A percentile compares a stretch with the other conserved stretches of the same genome.
phyloP scores from a whole-genome alignment of 2,113 vertebrate species.

The Crotophaga sulcirostris region DNA sequence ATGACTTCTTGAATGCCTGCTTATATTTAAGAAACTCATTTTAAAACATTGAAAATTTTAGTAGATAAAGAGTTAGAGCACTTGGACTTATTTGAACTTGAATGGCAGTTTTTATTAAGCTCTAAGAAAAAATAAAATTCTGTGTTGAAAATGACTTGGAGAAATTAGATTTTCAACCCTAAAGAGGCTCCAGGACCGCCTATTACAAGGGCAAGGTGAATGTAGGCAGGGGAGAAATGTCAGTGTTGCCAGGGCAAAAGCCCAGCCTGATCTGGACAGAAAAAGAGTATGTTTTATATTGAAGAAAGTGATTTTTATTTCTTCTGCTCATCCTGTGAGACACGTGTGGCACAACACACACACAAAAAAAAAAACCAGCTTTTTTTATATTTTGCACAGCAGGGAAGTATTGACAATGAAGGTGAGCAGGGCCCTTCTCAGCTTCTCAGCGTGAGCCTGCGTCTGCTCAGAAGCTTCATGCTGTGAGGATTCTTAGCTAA shows the following conservation, averaged over 20 bases:
- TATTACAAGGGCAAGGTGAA: background rate
- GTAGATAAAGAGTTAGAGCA: background rate
- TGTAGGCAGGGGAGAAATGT: background rate
- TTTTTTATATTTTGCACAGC: background rate
- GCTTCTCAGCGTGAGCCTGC: background rate
- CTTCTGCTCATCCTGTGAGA: background rate
- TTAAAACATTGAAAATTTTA: background rate
- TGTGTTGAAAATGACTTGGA: background rate
- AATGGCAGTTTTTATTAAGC: background rate
- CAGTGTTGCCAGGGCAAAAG: background rate
- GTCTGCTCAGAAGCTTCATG: rapidly evolving
- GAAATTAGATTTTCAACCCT: background rate
- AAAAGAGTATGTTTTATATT: background rate
- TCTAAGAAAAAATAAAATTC: background rate
- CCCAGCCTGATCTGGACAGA: background rate
- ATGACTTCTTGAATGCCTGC: background rate
- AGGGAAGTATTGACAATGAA: background rate
- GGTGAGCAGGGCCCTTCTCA: background rate
- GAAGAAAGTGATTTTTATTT: background rate
- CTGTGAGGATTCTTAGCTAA: background rate
- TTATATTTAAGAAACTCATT: background rate
- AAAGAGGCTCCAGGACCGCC: background rate
- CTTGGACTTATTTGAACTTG: background rate
- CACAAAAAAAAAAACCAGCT: rapidly evolving
- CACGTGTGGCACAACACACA: background rate